Base-by-base conservation (phyloP, 2,113 vertebrate genomes). In the Maccullochella peelii region DNA sequence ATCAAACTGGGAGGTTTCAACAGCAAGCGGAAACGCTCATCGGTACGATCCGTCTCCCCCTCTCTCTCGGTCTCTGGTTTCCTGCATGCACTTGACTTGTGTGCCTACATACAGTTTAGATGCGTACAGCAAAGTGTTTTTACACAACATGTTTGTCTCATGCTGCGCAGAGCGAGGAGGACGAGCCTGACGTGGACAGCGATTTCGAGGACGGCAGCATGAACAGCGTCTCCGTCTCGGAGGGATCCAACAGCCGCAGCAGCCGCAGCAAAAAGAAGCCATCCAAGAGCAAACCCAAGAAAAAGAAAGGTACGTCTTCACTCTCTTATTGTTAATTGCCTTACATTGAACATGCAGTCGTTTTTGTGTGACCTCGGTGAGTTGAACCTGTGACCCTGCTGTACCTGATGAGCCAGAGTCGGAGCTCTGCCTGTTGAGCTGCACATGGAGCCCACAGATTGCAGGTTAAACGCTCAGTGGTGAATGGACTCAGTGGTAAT, bases 1-100 rank as follows among this genome's bases (percentile, higher is more conserved):
- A 99, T 99, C 95, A 99, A 99, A 88, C 94, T 99, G 70, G 98
- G 98, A 66, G 98, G 98, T 63, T 99, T 99, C 85, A 98, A 97
- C 92, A 99, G 97, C 93, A 99, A 99, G 89, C 96, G 98, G 84
- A 99, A 99, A 87, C 96, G 98, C 86, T 99, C 98, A n/a, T 99
- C 98, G 21, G 98, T 99, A 94, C 94, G 95, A 38, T 21, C 38
- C 14, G 0, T 8, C 27, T 23, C 50, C 25, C 21, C 18, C 1
- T 4, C 18, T 27, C 3, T 5, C 6, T 12, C n/a, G n/a, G 2
- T 38, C 5, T 16, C 5, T 10, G 18, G 11, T 27, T 3, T 58
- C 3, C 10, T 20, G 4, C 18, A 23, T 0, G n/a, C 25, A 18
- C n/a, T 44, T 67, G 7, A 2, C n/a, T 42, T 16, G 23, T 62